Evolutionary conservation across 2,888 invertebrate species (phyloP).

Genomic region (Odontothrips loti): DNA sequence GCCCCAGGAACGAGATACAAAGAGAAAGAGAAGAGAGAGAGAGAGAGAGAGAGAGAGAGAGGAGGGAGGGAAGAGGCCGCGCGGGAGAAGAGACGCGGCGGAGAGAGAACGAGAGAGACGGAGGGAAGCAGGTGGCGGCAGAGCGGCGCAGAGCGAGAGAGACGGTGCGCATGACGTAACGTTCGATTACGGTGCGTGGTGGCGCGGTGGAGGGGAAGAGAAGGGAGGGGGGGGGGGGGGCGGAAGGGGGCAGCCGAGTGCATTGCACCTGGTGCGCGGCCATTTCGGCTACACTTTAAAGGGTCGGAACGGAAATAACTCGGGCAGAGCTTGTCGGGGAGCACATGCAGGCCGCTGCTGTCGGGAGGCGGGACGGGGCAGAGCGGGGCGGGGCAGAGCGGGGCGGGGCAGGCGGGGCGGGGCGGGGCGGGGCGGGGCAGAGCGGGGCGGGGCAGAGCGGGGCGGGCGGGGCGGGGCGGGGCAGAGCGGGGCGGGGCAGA

Average conservation of each 20-base stretch:
- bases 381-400: neutral
- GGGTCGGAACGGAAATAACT: too few relatives aligned
- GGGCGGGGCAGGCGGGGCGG: too few relatives aligned
- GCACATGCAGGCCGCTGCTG: neutral
- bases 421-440: too few relatives aligned
- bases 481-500: too few relatives aligned
- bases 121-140: neutral
- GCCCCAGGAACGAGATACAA: neutral
- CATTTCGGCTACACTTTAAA: neutral
- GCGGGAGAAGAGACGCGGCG: conserved; percentile 1
- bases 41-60: neutral
- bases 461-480: too few relatives aligned
- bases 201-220: neutral
- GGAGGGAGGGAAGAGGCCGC: neutral
- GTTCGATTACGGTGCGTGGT: conserved; percentile 9
- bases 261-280: conserved; percentile 14
- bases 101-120: conserved; percentile 12
- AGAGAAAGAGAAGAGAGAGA: neutral
- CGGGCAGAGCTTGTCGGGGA: neutral
- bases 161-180: conserved; percentile 2
- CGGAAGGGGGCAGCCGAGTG: neutral
- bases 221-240: conserved; percentile 10
- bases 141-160: neutral
- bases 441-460: too few relatives aligned
- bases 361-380: conserved; percentile 29